Base-by-base conservation (phyloP, 2,888 invertebrate genomes). In the Sinelater perroti region DNA sequence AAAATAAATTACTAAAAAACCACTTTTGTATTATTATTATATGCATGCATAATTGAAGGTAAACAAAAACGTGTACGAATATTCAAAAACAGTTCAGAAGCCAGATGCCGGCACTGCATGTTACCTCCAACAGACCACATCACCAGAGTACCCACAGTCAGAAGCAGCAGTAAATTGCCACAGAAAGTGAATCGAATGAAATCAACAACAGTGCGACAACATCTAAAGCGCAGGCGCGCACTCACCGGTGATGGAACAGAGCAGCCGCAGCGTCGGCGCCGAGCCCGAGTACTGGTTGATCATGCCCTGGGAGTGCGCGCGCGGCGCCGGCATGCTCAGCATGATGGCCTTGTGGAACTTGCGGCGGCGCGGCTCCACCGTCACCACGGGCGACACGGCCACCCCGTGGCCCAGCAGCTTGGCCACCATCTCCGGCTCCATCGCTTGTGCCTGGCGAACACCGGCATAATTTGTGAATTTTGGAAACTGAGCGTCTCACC, bases 311-410 rank as follows among this genome's bases (percentile, higher is more conserved):
- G 81, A 80, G 60, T 79, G 80, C 2, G 83, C 79, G 71, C 86
- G 83, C 1, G 91, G 87, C 72, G 96, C 86, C 5, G 99, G 99
- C 77, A 97, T 94, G 54, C 95, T 97, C 68, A 99, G 84, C 61
- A 97, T 97, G 74, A 99, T 99, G 26, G 95, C 93, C 78, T 97
- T 95, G 79, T 99, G 98, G 86, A 99, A 99, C 83, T 99, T 99
- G 65, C 99, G 85, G 42, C 99, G 83, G 42, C 99, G 82, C 8
- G 99, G 99, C 80, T 99, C 99, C 56, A 99, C 96, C 0, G 99
- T 99, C 58, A 99, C 93, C 60, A 99, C 96, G 24, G 99, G 97
- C 54, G 97, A 96, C 17, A 97, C 97, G 10, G 96, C 95, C 20
- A 95, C 97, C 65, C 96, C 91, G 73, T 98, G 95, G 59, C 98